A percentile compares a stretch with the other conserved stretches of the same genome.
These are phyloP conservation scores for Lasioglossum leucozonium DNA, from an alignment of 2,888 invertebrate species.

Conservation along the genomic window DNA sequence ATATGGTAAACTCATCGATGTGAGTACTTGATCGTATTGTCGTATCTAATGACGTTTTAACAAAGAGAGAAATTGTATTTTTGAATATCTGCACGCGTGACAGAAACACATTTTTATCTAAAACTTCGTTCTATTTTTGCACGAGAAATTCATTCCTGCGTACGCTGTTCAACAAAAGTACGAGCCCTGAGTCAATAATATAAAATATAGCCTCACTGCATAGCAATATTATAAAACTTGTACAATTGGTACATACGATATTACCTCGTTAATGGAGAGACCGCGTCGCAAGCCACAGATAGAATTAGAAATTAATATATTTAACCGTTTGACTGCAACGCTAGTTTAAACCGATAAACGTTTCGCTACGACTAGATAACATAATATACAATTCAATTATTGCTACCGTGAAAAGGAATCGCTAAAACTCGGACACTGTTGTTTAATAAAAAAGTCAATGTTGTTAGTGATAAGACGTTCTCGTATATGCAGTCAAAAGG, in stretches of 20 bases:
- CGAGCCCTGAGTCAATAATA: neutral
- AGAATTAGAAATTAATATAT: neutral
- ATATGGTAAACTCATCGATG: neutral
- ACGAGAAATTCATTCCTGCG: neutral
- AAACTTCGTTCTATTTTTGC: neutral
- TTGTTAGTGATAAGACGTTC: neutral
- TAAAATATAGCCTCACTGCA: neutral
- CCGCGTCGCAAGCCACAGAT: neutral
- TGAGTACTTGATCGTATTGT: neutral
- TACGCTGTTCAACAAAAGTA: neutral
- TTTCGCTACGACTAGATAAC: neutral
- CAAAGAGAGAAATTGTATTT: neutral
- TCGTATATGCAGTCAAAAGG: slow-evolving; percentile 2
- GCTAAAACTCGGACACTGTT: neutral
- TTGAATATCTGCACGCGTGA: neutral
- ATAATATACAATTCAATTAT: neutral
- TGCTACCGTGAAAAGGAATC: too few species aligned
- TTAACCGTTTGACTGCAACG: neutral
- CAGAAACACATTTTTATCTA: too few species aligned
- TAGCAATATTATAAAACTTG: neutral
- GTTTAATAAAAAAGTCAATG: neutral
- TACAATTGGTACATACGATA: neutral
- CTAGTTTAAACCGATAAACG: neutral
- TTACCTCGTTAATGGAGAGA: neutral
- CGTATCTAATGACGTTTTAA: neutral